Evolutionary conservation across 2,113 vertebrate genomes (phyloP).

Genomic region (Poeciliopsis prolifica): DNA sequence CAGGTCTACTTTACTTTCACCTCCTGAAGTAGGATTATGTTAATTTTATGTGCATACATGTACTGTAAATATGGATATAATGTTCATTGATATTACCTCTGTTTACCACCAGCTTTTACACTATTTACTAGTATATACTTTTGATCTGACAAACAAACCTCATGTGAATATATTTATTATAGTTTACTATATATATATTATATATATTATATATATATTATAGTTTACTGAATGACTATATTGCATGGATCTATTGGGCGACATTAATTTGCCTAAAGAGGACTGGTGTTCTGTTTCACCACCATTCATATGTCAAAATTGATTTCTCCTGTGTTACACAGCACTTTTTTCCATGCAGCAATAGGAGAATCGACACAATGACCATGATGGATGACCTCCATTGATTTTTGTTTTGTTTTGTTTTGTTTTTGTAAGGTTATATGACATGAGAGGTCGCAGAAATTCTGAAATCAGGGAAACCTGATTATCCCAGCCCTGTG

Average conservation of each 20-base stretch:
- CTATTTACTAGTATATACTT: too few relatives aligned
- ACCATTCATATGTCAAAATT: constrained; percentile 32
- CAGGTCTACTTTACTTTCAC: background rate
- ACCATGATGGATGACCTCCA: constrained; percentile 37
- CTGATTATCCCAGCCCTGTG: constrained; percentile 24
- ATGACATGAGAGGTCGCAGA: constrained; percentile 25
- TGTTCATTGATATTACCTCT: too few relatives aligned
- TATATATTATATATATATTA: too few relatives aligned
- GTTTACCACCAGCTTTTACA: too few relatives aligned
- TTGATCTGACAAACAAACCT: too few relatives aligned
- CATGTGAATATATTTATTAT: too few relatives aligned
- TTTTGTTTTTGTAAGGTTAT: constrained; percentile 22
- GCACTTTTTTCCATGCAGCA: background rate
- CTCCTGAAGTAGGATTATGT: constrained; percentile 2
- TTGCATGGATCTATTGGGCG: constrained; percentile 1
- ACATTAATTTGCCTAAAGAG: background rate
- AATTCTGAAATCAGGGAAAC: constrained; percentile 46
- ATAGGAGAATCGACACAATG: constrained; percentile 12
- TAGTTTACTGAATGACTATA: background rate
- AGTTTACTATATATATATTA: too few relatives aligned
- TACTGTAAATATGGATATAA: too few relatives aligned
- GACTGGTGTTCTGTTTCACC: background rate
- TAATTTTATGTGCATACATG: background rate
- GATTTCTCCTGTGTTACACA: constrained; percentile 21
- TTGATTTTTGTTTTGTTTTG: constrained; percentile 25